Percentiles rank a stretch among this genome's conserved stretches.
These are phyloP conservation scores for Melieria picta DNA, from an alignment of 2,888 invertebrate genomes.

Conservation along the genomic window DNA sequence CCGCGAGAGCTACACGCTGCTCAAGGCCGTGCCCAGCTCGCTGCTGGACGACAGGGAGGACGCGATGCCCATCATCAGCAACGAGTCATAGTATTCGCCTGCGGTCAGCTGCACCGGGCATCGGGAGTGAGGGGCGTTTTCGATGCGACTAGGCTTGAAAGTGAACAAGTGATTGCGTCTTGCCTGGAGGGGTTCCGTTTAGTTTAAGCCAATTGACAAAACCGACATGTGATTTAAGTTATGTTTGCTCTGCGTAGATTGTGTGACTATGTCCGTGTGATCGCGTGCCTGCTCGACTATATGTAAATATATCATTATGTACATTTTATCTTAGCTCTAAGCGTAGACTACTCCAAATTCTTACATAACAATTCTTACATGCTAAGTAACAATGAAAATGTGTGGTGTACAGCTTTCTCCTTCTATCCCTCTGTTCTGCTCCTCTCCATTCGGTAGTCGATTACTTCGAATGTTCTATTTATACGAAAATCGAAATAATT, in stretches of 20 bases:
- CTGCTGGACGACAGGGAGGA: slow-evolving; percentile 50
- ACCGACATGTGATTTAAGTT: no score
- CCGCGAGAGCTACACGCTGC: slow-evolving; percentile 62
- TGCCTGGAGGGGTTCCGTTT: no score
- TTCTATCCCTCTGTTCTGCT: background rate
- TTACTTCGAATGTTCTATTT: no score
- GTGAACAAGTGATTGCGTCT: background rate
- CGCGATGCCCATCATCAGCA: slow-evolving; percentile 52
- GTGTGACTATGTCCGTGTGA: no score
- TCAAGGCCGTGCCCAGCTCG: slow-evolving; percentile 54
- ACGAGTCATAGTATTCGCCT: slow-evolving; percentile 47
- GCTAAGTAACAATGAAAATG: no score
- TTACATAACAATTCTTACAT: no score
- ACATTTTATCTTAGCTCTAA: no score
- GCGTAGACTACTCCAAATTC: no score
- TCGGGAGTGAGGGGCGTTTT: background rate
- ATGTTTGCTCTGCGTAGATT: no score
- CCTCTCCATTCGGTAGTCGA: background rate
- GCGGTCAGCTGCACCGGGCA: background rate
- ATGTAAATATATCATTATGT: no score
- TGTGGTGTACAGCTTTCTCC: background rate
- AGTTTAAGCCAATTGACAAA: no score
- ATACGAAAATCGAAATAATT: background rate
- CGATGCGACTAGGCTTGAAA: background rate
- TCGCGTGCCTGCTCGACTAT: no score